Evolutionary conservation across 1,140 invertebrate species (phyloP), one percentile per base, ranked within the genome.

Genomic region (Diprion similis): DNA sequence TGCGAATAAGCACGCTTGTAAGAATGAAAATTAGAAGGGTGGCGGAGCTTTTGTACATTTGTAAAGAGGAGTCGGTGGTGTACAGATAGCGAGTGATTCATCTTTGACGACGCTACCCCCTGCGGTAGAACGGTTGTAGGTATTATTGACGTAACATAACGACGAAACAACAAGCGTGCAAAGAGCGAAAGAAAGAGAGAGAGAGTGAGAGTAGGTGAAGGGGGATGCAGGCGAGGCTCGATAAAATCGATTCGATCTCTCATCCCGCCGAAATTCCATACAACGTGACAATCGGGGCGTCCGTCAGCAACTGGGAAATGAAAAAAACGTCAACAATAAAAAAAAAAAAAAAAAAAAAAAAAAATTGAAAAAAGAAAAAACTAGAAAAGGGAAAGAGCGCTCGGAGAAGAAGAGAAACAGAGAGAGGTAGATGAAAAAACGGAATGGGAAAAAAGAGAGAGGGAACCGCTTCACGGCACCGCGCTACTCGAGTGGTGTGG

Each of bases 251-350:
- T n/a, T 65, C 59, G 15, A 15, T 15, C 15, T 65, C 59, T 37
- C 24, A 37, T 37, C 24, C 24, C 2, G 24, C 24, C 24, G 24
- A 37, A 37, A 37, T 37, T 37, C 24, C 24, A 37, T 37, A 37
- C 24, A 37, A 37, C 24, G 24, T 37, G 24, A 37, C 59, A 85
- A 85, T 85, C 82, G 82, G 80, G 78, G 80, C 81, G 82, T 84
- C 82, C 84, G 81, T 85, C 84, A 84, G 82, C 83, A 81, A 83
- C 80, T 67, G 77, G 73, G 76, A 78, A 17, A 17, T 15, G 59
- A 64, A 37, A 37, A 37, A 37, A 37, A 37, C 24, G 24, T 37
- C 24, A 37, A 37, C 24, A 37, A 19, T 4, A 68, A 68, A 15
- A 68, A 68, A 81, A 84, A 82, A 80, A 84, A 83, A 84, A 84